phyloP scores from a whole-genome alignment of 1,140 invertebrate genomes.

The Leptinotarsa defecta region DNA sequence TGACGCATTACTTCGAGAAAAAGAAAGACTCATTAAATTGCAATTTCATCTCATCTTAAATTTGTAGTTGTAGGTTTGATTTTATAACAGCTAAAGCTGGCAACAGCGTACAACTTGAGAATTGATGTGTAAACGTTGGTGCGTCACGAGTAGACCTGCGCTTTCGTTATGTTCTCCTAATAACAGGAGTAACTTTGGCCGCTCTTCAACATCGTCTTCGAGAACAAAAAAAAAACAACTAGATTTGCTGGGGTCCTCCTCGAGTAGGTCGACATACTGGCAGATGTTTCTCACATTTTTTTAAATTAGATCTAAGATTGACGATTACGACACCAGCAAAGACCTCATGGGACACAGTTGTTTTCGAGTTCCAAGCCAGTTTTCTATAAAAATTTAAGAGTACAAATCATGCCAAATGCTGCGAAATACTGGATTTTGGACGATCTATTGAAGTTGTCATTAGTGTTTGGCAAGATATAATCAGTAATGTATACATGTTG shows the following conservation, averaged over 20 bases:
- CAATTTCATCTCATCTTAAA: too few relatives aligned
- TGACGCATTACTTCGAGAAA: too few relatives aligned
- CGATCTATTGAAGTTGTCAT: too few relatives aligned
- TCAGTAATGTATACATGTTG: too few relatives aligned
- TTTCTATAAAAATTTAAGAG: neutral
- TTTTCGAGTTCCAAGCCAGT: too few relatives aligned
- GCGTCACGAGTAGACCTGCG: constrained; percentile 27
- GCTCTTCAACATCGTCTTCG: constrained; percentile 28
- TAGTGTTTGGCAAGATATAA: too few relatives aligned
- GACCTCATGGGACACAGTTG: too few relatives aligned
- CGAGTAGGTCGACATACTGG: neutral
- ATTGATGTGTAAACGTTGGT: neutral
- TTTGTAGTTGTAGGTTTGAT: too few relatives aligned
- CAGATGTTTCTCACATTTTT: neutral
- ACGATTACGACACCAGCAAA: too few relatives aligned
- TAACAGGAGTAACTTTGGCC: constrained; percentile 36
- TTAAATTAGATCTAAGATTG: neutral
- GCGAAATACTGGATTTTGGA: neutral
- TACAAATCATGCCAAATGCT: constrained; percentile 11
- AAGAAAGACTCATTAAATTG: too few relatives aligned
- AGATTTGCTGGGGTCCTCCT: too few relatives aligned
- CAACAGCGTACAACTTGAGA: constrained; percentile 3
- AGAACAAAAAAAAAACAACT: neutral
- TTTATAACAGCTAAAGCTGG: neutral
- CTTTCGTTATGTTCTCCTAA: constrained; percentile 33